Evolutionary conservation across 1,140 invertebrate species (phyloP), one percentile per base, ranked within the genome.

Genomic region (Pinna nobilis): DNA sequence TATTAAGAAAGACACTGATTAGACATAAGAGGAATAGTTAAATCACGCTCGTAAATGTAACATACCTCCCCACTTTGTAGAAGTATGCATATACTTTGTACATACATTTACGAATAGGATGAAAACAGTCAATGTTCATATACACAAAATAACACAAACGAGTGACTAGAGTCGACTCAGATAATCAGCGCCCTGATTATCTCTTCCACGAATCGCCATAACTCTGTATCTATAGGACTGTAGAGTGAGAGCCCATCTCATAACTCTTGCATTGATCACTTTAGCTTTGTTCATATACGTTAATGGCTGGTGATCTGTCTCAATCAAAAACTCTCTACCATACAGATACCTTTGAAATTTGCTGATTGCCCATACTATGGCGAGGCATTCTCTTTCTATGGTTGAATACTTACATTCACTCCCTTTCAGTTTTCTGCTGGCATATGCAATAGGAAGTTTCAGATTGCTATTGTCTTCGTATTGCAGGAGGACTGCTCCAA

Each of bases 231-330:
- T 28, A n/a, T 72, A 73, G 3, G 47, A 53, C 39, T 63, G 51
- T 51, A 63, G 53, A 20, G 18, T 33, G 18, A 66, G 50, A 49
- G 67, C 49, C 66, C 73, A 78, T 20, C 73, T 7, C 64, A 72
- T 66, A 4, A 73, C 33, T 59, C 70, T 51, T 30, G 66, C 51
- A 57, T 63, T 79, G 5, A 44, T n/a, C 0, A 50, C 28, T 13
- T 68, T 77, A 13, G 61, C 30, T 25, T 49, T 32, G 15, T 69
- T 41, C 49, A 76, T 47, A 66, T 72, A 72, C 4, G 89, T 66
- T 25, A 92, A 73, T 6, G 91, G 90, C 66, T 89, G 83, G 73
- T 91, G 88, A 74, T 92, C 91, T 0, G 90, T 90, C 23, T 81
- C 71, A n/a, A 91, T 81, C 15, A 76, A 63, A 76, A 92, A 92